Evolutionary conservation across 2,888 invertebrate genomes (phyloP).

Genomic region (Sarcophaga subvicina): DNA sequence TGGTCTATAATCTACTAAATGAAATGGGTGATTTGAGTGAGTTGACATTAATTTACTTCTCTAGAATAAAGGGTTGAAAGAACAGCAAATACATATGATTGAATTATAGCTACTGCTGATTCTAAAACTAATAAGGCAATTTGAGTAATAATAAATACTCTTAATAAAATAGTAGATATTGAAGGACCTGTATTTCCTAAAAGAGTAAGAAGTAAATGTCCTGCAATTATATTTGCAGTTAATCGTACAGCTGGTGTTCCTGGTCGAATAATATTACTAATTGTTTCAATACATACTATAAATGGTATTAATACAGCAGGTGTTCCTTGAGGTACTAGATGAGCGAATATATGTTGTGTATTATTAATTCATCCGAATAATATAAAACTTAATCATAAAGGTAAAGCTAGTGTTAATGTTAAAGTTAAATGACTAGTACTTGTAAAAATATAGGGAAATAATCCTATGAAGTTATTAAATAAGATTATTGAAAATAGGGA

Average conservation of each 20-base stretch:
- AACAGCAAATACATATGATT: slow-evolving; percentile 85
- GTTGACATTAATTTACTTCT: slow-evolving; percentile 84
- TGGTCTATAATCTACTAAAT: slow-evolving; percentile 86
- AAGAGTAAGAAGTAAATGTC: slow-evolving; percentile 86
- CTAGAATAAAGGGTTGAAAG: slow-evolving; percentile 86
- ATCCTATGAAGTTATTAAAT: slow-evolving; percentile 87
- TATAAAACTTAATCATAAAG: slow-evolving; percentile 86
- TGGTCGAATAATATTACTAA: slow-evolving; percentile 88
- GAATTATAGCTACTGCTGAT: slow-evolving; percentile 84
- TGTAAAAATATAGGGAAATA: slow-evolving; percentile 74
- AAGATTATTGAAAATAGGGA: slow-evolving; percentile 79
- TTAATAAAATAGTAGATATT: slow-evolving; percentile 72
- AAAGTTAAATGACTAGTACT: slow-evolving; percentile 82
- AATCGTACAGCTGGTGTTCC: slow-evolving; percentile 87
- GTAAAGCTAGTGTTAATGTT: slow-evolving; percentile 84
- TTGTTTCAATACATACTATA: slow-evolving; percentile 89
- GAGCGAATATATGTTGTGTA: slow-evolving; percentile 85
- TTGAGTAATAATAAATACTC: slow-evolving; percentile 80
- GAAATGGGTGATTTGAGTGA: slow-evolving; percentile 85
- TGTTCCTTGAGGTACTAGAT: slow-evolving; percentile 87
- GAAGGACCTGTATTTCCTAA: slow-evolving; percentile 81
- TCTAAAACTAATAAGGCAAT: slow-evolving; percentile 82
- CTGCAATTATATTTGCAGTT: slow-evolving; percentile 90
- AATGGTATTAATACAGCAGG: slow-evolving; percentile 86
- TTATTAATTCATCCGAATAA: slow-evolving; percentile 86